Base-by-base conservation (phyloP, 2,888 invertebrate species). In the Ceraclea dissimilis region DNA sequence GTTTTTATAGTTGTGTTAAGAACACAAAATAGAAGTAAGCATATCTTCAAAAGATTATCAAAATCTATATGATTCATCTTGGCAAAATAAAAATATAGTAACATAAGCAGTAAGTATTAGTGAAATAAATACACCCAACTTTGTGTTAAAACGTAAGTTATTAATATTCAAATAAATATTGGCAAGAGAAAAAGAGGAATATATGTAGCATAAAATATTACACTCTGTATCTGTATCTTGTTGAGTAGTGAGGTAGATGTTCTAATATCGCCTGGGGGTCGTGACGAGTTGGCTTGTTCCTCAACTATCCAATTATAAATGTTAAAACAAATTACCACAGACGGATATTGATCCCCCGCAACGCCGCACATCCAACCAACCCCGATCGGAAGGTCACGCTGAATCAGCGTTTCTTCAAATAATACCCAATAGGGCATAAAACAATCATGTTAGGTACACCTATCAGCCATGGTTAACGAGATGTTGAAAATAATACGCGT, bases 281-380 rank as follows among this genome's bases (percentile, higher is more conserved):
- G 52, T 51, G 54, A 49, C 52, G 13, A 49, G 50, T 54, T 54
- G 52, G 56, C 56, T 52, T 51, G 55, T 55, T 52, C 31, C 49
- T 55, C 56, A 20, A 47, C 50, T 56, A 51, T 53, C 56, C 54
- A 59, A 59, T 59, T 59, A 59, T 57, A 52, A 53, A 56, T 51
- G 59, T 53, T 56, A 53, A 53, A 54, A 59, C 59, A 59, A 59
- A 59, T 59, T 53, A 52, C 46, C 53, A 21, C 51, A 43, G 48
- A 46, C 52, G 48, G 47, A 16, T 22, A 21, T 2, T n/a, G 21
- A 33, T 22, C 39, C 26, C 33, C 47, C 11, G 31, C 46, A 19
- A 43, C 20, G 17, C 20, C 20, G 43, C 21, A 22, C 50, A 13
- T 43, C 51, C 51, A 20, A 46, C 18, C 51, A 10, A 21, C 26